Conservation (phyloP, 2,113 vertebrate species). For the Oxyura jamaicensis region DNA sequence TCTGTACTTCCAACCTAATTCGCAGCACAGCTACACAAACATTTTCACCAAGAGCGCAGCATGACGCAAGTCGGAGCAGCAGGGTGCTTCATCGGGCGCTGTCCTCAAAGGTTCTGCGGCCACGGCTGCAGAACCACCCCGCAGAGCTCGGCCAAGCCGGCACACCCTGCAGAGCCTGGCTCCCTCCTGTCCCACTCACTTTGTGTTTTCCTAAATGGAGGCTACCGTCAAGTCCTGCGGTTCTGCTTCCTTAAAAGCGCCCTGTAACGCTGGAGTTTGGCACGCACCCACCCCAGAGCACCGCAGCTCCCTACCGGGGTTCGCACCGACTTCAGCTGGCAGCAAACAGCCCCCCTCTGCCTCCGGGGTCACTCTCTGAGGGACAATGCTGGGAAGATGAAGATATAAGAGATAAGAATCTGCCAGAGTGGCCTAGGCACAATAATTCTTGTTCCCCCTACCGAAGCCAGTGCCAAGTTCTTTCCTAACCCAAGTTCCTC, state of each 20-base stretch:
- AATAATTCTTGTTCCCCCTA: not conserved
- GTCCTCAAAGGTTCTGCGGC: not conserved
- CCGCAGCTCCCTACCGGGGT: no score
- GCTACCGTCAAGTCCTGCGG: not conserved
- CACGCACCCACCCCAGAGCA: not conserved
- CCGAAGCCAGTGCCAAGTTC: not conserved
- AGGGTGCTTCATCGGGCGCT: accelerated
- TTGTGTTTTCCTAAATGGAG: not conserved
- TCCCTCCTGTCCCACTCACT: not conserved
- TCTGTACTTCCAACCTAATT: not conserved
- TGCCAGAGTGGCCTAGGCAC: not conserved
- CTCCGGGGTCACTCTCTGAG: not conserved
- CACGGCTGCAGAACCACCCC: not conserved
- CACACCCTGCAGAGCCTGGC: not conserved
- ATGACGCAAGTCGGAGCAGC: no score
- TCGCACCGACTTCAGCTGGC: not conserved
- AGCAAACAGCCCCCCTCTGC: not conserved
- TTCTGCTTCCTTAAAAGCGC: not conserved
- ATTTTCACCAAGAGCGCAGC: not conserved
- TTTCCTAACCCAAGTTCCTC: not conserved
- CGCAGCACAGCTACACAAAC: accelerated
- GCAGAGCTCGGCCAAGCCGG: not conserved
- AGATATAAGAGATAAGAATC: not conserved
- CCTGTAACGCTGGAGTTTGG: not conserved
- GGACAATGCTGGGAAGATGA: not conserved